These are phyloP conservation scores for Sturmia bella DNA, from an alignment of 2,888 invertebrate species.

Conservation along the genomic window DNA sequence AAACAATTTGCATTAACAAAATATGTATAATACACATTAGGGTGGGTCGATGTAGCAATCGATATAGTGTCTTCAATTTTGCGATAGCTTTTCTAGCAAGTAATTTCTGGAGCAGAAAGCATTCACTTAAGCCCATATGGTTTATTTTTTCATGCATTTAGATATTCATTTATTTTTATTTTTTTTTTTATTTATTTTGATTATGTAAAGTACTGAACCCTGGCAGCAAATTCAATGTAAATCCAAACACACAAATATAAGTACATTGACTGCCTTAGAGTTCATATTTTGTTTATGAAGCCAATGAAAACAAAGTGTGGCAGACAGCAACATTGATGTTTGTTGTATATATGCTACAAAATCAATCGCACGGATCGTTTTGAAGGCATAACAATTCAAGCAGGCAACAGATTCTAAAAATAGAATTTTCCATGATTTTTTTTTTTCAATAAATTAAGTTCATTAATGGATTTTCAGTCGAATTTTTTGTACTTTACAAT, in stretches of 20 bases:
- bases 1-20: slow-evolving; percentile 15
- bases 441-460: neutral
- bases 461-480: neutral
- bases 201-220: slow-evolving; percentile 60
- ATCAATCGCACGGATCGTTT: too few relatives aligned
- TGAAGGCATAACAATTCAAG: too few relatives aligned
- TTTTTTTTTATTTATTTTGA: slow-evolving; percentile 14
- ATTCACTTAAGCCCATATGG: too few relatives aligned
- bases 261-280: neutral
- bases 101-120: neutral
- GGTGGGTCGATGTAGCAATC: neutral
- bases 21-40: neutral
- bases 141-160: too few relatives aligned
- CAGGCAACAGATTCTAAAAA: neutral
- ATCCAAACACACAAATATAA: slow-evolving; percentile 17
- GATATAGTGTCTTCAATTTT: too few relatives aligned
- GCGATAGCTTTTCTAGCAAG: too few relatives aligned
- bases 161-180: too few relatives aligned
- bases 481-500: too few relatives aligned
- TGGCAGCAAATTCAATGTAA: slow-evolving; percentile 31
- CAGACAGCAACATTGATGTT: neutral
- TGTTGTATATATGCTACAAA: too few relatives aligned
- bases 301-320: neutral
- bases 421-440: neutral
- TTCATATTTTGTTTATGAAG: neutral